These are phyloP conservation scores for Rhincodon typus DNA, from an alignment of 2,797 vertebrate genomes.

Conservation along the genomic window DNA sequence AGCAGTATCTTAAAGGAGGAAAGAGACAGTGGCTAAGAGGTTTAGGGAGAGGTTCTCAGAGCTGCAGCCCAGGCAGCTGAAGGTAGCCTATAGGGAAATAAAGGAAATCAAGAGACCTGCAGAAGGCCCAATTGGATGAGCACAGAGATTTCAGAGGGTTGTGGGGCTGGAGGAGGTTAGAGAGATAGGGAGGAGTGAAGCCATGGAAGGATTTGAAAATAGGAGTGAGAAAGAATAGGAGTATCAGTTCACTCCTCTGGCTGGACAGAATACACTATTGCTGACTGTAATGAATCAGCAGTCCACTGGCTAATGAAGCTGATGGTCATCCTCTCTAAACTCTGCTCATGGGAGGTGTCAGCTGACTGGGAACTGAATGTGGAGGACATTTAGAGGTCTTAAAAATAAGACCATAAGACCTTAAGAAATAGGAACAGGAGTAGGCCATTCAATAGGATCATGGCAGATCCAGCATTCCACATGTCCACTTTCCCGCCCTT, in stretches of 20 bases:
- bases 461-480: too few relatives aligned
- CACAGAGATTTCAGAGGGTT: too few relatives aligned
- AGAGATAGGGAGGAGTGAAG: background rate
- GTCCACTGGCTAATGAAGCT: background rate
- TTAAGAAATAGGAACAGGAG: too few relatives aligned
- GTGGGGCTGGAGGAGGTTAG: background rate
- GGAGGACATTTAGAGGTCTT: background rate
- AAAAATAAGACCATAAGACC: too few relatives aligned
- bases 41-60: background rate
- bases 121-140: background rate
- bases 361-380: background rate
- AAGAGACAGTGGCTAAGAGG: background rate
- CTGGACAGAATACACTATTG: background rate
- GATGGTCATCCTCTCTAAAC: background rate
- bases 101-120: background rate
- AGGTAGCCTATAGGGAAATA: background rate
- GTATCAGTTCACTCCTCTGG: background rate
- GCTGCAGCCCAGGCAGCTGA: background rate
- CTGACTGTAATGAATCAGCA: background rate
- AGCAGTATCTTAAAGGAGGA: background rate
- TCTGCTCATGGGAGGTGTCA: background rate
- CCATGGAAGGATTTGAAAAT: background rate
- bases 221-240: background rate
- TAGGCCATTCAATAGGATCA: too few relatives aligned
- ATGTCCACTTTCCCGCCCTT: too few relatives aligned